Evolutionary conservation across 2,888 invertebrate genomes (phyloP).

Genomic region (Neuroscelio doddi): DNA sequence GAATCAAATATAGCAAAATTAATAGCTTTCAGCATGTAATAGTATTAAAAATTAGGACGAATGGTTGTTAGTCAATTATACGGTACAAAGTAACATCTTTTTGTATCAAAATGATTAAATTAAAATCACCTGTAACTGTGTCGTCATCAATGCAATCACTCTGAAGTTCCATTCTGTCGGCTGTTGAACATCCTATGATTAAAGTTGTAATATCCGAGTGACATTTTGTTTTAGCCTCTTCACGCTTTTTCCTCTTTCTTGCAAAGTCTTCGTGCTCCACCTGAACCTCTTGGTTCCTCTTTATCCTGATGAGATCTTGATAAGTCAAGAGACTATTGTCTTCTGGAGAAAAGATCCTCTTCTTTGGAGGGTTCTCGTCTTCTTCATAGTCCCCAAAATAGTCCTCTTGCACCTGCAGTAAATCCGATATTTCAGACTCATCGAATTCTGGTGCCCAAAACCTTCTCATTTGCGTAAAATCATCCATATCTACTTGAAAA

Average conservation of each 20-base stretch:
- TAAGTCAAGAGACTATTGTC: conserved; percentile 48
- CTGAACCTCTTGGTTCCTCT: conserved; percentile 50
- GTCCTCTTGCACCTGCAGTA: conserved; percentile 57
- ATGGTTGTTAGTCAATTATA: too few relatives aligned
- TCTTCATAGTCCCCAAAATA: conserved; percentile 64
- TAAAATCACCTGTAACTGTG: conserved; percentile 81
- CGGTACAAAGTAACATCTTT: too few relatives aligned
- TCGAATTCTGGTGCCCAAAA: conserved; percentile 52
- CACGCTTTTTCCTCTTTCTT: conserved; percentile 53
- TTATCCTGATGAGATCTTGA: conserved; percentile 56
- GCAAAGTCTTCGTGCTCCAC: conserved; percentile 22
- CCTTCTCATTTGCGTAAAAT: conserved; percentile 52
- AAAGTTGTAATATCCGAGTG: conserved; percentile 78
- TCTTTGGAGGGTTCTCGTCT: conserved; percentile 51
- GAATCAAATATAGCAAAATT: too few relatives aligned
- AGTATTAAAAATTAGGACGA: too few relatives aligned
- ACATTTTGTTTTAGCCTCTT: conserved; percentile 62
- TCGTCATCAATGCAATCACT: conserved; percentile 82
- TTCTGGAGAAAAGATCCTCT: conserved; percentile 41
- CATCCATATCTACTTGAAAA: conserved; percentile 59
- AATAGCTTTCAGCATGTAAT: too few relatives aligned
- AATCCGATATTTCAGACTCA: conserved; percentile 44
- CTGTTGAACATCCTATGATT: conserved; percentile 83
- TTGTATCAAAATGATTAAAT: too few relatives aligned
- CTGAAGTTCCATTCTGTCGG: conserved; percentile 86